Base-by-base conservation (phyloP, 2,888 invertebrate species). In the Nipponacmea schrenckii region DNA sequence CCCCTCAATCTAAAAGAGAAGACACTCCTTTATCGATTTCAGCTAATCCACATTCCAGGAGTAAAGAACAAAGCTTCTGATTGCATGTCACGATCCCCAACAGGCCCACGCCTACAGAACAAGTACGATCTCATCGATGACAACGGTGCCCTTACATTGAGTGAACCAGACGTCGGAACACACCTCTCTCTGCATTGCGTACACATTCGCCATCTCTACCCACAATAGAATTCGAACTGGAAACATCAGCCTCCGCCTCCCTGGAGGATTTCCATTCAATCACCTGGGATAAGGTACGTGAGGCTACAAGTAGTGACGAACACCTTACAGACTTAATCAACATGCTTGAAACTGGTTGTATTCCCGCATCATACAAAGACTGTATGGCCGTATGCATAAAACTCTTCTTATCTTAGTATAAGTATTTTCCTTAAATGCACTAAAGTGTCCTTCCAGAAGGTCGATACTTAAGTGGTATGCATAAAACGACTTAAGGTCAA, bases 1-100 rank as follows among this genome's bases (percentile, higher is more conserved):
- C 73, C 80, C 2, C 46, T 74, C 12, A 81, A 81, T 71, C 69
- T 81, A 44, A 80, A 79, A 63, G 79, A 79, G 56, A 80, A 80
- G 66, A 78, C 75, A n/a, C 68, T 79, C 27, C 63, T 74, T 3
- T 80, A 79, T 67, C 72, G 62, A 64, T 74, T 71, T 46, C 39
- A 24, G 3, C 67, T 74, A 46, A 62, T 69, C 8, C 69, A 71
- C 20, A 46, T 67, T 15, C 71, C 71, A 14, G 69, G 65, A 14
- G 64, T 56, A 5, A 26, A 65, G 20, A 66, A 73, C 44, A n/a
- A 20, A 2, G 73, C 71, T 4, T 68, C 74, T 15, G 74, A 74
- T 48, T 56, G 62, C 31, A 27, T 73, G 31, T 77, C 74, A 4
- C 68, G 75, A 20, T 67, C 70, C 50, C 75, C 77, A 12, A 26